These are phyloP conservation scores for Palloptera scutellata DNA, from an alignment of 2,888 invertebrate genomes.

Conservation along the genomic window DNA sequence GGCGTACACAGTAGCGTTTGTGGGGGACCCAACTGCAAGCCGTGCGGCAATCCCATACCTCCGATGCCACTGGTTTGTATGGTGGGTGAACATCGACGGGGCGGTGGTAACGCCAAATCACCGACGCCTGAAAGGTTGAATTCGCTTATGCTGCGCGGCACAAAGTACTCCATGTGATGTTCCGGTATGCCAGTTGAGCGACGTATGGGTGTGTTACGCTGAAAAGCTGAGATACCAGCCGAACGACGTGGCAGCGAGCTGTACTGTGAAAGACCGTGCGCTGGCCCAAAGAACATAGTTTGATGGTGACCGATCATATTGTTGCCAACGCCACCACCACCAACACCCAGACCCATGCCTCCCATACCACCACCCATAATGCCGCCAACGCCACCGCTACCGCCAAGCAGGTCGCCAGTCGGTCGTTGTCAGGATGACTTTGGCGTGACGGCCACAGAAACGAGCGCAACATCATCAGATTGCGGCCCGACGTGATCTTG, in stretches of 20 bases:
- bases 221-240: constrained; percentile 65
- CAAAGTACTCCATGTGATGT: constrained; percentile 80
- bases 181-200: constrained; percentile 71
- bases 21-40: constrained; percentile 56
- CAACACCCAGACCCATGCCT: constrained; percentile 36
- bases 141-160: constrained; percentile 84
- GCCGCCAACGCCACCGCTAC: constrained; percentile 48
- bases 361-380: constrained; percentile 40
- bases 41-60: constrained; percentile 53
- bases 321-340: constrained; percentile 32
- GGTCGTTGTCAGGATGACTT: constrained; percentile 71
- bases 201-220: constrained; percentile 72
- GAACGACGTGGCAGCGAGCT: constrained; percentile 68
- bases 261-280: constrained; percentile 66
- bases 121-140: constrained; percentile 78
- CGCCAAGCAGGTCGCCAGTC: constrained; percentile 57
- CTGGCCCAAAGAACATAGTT: constrained; percentile 63
- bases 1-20: constrained; percentile 56
- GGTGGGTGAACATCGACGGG: constrained; percentile 62
- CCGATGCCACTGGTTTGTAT: constrained; percentile 42
- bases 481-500: constrained; percentile 64
- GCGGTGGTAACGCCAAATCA: constrained; percentile 67
- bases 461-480: constrained; percentile 66
- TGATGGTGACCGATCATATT: constrained; percentile 57
- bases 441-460: constrained; percentile 67